phyloP scores from a whole-genome alignment of 2,797 vertebrate species.

The Mormyrops boulengeri region DNA sequence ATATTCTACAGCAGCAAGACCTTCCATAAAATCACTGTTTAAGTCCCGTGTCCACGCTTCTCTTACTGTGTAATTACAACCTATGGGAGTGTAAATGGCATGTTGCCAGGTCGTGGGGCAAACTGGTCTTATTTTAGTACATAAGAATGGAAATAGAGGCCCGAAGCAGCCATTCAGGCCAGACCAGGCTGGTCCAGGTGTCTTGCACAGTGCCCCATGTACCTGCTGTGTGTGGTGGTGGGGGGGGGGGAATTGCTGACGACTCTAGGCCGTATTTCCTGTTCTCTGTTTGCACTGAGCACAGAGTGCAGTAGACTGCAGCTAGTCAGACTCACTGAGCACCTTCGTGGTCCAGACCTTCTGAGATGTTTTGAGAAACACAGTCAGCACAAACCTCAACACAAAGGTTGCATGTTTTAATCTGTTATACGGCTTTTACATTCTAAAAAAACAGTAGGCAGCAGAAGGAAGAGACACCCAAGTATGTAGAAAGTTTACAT shows the following conservation, averaged over 20 bases:
- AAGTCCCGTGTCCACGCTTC: neutral
- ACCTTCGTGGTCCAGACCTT: neutral
- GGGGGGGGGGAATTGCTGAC: neutral
- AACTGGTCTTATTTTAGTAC: neutral
- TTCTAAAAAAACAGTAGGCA: slow-evolving; percentile 24
- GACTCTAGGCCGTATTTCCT: neutral
- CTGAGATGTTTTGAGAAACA: neutral
- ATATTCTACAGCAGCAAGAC: neutral
- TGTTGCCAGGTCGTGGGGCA: no score
- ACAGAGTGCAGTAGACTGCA: neutral
- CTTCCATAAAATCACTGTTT: neutral
- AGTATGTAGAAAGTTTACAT: slow-evolving; percentile 38
- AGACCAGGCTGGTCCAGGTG: neutral
- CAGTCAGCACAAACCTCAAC: neutral
- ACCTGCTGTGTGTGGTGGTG: neutral
- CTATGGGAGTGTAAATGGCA: neutral
- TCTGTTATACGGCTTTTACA: slow-evolving; percentile 23
- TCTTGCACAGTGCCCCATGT: neutral
- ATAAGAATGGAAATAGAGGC: neutral
- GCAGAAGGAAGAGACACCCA: slow-evolving; percentile 32
- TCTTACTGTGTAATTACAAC: neutral
- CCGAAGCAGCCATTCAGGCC: neutral
- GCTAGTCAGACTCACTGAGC: neutral
- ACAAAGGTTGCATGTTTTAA: neutral
- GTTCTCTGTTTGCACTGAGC: neutral